Conservation (phyloP, 1,140 invertebrate species). For the Elysia chlorotica region DNA sequence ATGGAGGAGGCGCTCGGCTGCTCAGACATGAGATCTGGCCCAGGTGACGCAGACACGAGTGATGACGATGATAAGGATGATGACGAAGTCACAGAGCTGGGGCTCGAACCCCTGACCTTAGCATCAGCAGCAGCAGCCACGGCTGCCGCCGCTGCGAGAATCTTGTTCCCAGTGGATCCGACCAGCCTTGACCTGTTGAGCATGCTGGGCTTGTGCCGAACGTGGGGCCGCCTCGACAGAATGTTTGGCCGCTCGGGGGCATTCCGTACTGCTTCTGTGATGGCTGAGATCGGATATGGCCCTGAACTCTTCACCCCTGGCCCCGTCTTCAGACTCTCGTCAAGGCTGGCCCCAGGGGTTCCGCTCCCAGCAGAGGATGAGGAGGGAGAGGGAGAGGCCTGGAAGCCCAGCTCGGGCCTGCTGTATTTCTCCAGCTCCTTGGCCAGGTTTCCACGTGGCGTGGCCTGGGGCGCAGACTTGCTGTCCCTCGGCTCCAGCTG, state of each 20-base stretch:
- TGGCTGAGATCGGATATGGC: too few species aligned
- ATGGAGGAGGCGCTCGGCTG: not conserved
- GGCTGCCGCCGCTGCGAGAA: not conserved
- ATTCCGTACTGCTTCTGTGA: not conserved
- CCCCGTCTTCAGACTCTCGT: not conserved
- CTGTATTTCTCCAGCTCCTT: conserved; percentile 63
- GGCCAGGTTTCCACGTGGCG: conserved; percentile 57
- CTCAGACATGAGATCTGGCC: too few species aligned
- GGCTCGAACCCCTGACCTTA: conserved; percentile 14
- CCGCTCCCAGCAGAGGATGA: not conserved
- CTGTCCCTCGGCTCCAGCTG: conserved; percentile 56
- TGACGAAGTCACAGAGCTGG: conserved; percentile 23
- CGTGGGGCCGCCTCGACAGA: conserved; percentile 46
- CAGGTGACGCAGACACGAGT: conserved; percentile 1
- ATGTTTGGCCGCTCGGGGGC: conserved; percentile 54
- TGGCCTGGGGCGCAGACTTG: conserved; percentile 46
- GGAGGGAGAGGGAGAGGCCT: not conserved
- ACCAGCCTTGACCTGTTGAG: conserved; percentile 11
- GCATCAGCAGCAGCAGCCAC: too few species aligned
- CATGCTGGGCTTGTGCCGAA: conserved; percentile 65
- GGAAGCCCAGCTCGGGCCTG: conserved; percentile 26
- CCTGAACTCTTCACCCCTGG: too few species aligned
- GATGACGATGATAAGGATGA: conserved; percentile 24
- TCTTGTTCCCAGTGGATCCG: conserved; percentile 5
- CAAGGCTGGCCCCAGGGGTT: not conserved